Conservation (phyloP, 2,888 invertebrate genomes). For the Nemurella pictetii region DNA sequence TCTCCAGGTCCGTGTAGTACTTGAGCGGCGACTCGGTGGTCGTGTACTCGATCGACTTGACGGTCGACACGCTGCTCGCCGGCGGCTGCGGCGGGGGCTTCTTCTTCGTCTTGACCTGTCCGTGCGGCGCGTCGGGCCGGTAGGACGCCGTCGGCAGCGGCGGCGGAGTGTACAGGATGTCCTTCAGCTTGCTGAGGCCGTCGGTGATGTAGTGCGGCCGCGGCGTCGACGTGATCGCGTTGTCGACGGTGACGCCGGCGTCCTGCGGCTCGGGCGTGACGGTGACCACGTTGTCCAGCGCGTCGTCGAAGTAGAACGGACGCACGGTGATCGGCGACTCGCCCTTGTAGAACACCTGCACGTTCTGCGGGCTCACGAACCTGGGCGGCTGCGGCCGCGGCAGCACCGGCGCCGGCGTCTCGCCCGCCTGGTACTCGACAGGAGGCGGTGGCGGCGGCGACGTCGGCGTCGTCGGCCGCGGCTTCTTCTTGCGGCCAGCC, state of each 20-base stretch:
- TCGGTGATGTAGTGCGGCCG: constrained; percentile 26
- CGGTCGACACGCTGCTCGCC: constrained; percentile 21
- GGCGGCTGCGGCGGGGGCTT: not conserved
- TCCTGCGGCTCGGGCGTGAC: constrained; percentile 48
- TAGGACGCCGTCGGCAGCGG: not conserved
- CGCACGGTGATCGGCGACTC: constrained; percentile 27
- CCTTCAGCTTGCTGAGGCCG: constrained; percentile 27
- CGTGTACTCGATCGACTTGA: constrained; percentile 20
- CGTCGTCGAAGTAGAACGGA: constrained; percentile 12
- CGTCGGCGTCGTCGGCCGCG: constrained; percentile 52
- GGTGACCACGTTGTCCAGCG: constrained; percentile 47
- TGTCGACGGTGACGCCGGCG: constrained; percentile 28
- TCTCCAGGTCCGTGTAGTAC: constrained; percentile 25
- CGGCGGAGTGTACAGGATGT: constrained; percentile 18
- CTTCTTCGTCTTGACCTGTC: not conserved
- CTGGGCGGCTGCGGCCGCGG: constrained; percentile 19
- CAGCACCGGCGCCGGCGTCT: not conserved
- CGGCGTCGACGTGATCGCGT: constrained; percentile 22
- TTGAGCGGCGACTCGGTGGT: constrained; percentile 20
- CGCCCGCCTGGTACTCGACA: not conserved
- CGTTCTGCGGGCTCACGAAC: constrained; percentile 29
- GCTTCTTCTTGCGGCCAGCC: constrained; percentile 34
- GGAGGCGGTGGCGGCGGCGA: constrained; percentile 46
- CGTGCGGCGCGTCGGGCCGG: not conserved
- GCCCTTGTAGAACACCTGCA: constrained; percentile 34